Evolutionary conservation across 2,797 vertebrate species (phyloP), one percentile per base, ranked within the genome.

Genomic region (Crocidura indochinensis): DNA sequence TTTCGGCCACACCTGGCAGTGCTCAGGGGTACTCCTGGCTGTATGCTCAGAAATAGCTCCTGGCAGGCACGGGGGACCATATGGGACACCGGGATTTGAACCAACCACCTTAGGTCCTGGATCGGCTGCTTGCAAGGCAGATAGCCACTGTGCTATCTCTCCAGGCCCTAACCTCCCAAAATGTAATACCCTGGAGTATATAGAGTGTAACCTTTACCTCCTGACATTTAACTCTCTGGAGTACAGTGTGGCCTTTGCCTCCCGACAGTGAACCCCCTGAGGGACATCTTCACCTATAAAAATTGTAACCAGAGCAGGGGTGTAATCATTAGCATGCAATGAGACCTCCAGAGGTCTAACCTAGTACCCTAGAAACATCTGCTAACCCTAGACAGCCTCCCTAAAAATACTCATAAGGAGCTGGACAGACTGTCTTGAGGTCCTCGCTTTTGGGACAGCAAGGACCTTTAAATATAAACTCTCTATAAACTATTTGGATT

Each of bases 401-500:
- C 68, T 49, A 92, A 92, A 81, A 46, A 47, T 64, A 69, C 87
- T 79, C 72, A 73, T 1, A 24, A 91, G 84, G 3, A 67, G 82
- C 29, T 1, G 2, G 67, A 73, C 26, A 14, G 68, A 38, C 83
- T 85, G 47, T 75, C 88, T 77, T 82, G 29, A 83, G 92, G 90
- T 44, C n/a, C 62, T 92, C 26, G 27, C 7, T 77, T 62, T 38
- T 84, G 51, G 76, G 20, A 86, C 84, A 82, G 93, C 68, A 77
- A n/a, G n/a, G n/a, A n/a, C 1, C 75, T 93, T 88, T 77, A 82
- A 87, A 83, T 87, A 77, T 81, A 73, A 81, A 65, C 73, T 86
- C 3, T 60, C 19, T 60, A 73, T 86, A 95, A 88, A 78, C 93
- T 87, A 92, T 29, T 47, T 53, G 90, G 67, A 94, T 93, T 88